A percentile compares a stretch with the other conserved stretches of the same genome.
Evolutionary conservation across 2,797 vertebrate genomes (phyloP).

Genomic region (Helicolenus hilgendorfi): DNA sequence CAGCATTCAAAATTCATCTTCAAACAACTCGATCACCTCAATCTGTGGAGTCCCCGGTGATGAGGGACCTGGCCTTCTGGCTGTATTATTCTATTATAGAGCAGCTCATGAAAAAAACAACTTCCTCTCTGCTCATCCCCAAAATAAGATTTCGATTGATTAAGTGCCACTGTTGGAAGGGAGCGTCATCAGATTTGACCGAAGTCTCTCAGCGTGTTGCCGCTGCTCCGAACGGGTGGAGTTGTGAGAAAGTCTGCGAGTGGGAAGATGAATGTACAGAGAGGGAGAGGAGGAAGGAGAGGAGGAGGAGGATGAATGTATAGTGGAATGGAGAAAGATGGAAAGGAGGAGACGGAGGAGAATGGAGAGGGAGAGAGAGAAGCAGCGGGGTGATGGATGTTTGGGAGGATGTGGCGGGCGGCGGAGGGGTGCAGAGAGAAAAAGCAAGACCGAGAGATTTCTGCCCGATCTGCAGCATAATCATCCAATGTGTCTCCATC

Average conservation of each 20-base stretch:
- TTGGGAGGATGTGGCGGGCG: not conserved
- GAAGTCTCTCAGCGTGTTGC: slow-evolving; percentile 77
- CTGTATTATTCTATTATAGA: slow-evolving; percentile 82
- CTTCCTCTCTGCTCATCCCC: slow-evolving; percentile 84
- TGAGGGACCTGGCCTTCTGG: slow-evolving; percentile 77
- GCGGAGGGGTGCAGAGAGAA: slow-evolving; percentile 24
- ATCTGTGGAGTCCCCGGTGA: slow-evolving; percentile 73
- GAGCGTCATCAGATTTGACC: slow-evolving; percentile 84
- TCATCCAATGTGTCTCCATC: slow-evolving; percentile 74
- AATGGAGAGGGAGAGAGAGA: slow-evolving; percentile 11
- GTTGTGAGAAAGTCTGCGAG: slow-evolving; percentile 45
- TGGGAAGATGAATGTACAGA: slow-evolving; percentile 43
- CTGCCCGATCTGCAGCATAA: slow-evolving; percentile 69
- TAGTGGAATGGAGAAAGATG: slow-evolving; percentile 25
- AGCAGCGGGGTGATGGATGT: slow-evolving; percentile 63
- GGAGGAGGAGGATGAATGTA: slow-evolving; percentile 34
- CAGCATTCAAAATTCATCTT: slow-evolving; percentile 74
- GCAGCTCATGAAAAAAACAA: slow-evolving; percentile 84
- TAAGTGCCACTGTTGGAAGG: slow-evolving; percentile 85
- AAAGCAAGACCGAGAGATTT: slow-evolving; percentile 53
- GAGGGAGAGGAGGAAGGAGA: not conserved
- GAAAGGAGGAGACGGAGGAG: slow-evolving; percentile 18
- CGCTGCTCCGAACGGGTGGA: slow-evolving; percentile 61
- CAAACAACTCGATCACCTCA: slow-evolving; percentile 80
- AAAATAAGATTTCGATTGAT: slow-evolving; percentile 91